phyloP scores from a whole-genome alignment of 2,113 vertebrate genomes.

The Pleuronectes platessa region DNA sequence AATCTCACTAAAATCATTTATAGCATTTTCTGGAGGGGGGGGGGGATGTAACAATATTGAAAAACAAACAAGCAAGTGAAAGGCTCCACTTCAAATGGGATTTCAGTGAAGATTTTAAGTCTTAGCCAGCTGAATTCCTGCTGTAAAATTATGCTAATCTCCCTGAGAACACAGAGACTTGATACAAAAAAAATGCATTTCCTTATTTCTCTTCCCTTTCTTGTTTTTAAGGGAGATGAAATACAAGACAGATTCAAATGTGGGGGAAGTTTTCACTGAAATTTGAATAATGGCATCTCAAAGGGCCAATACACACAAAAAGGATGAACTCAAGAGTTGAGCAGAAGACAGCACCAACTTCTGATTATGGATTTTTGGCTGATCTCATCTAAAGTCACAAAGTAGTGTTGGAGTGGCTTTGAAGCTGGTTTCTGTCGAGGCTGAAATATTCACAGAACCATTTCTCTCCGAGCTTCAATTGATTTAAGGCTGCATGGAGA shows the following conservation, averaged over 20 bases:
- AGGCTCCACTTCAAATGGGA: slow-evolving; percentile 53
- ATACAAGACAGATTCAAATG: slow-evolving; percentile 26
- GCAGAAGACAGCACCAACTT: slow-evolving; percentile 33
- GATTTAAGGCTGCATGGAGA: slow-evolving; percentile 55
- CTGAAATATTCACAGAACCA: slow-evolving; percentile 50
- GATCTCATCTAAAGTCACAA: slow-evolving; percentile 56
- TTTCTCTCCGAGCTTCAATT: slow-evolving; percentile 57
- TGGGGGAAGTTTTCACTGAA: slow-evolving; percentile 22
- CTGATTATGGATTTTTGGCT: slow-evolving; percentile 62
- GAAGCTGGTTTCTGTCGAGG: slow-evolving; percentile 52
- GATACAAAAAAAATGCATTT: slow-evolving; percentile 36
- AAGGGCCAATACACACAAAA: slow-evolving; percentile 35
- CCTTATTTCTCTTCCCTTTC: slow-evolving; percentile 30
- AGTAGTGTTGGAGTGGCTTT: slow-evolving; percentile 55
- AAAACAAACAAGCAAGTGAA: slow-evolving; percentile 43
- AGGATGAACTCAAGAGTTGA: slow-evolving; percentile 13
- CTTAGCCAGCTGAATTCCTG: slow-evolving; percentile 66
- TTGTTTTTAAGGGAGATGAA: slow-evolving; percentile 13
- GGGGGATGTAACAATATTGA: background rate
- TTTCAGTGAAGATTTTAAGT: slow-evolving; percentile 69
- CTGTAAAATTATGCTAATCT: slow-evolving; percentile 75
- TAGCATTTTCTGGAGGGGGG: slow-evolving; percentile 10
- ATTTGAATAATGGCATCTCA: slow-evolving; percentile 50
- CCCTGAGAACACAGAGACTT: slow-evolving; percentile 49
- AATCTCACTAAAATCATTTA: slow-evolving; percentile 15